Conservation (phyloP, 2,888 invertebrate genomes). For the Sarcophaga caerulescens region DNA sequence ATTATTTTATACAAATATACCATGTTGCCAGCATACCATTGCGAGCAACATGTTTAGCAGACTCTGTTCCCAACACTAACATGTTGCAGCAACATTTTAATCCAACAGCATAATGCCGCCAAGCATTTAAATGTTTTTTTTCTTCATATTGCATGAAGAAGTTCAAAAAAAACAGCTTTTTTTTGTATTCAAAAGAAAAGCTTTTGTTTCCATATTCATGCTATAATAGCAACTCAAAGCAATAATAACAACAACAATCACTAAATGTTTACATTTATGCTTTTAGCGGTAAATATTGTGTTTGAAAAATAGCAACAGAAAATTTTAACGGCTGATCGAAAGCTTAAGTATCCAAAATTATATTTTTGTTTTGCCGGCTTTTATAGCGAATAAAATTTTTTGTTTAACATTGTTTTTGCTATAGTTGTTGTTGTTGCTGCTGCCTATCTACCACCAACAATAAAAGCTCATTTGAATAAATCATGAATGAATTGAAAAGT, state of each 20-base stretch:
- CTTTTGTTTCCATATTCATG: slow-evolving; percentile 3
- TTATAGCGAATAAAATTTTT: background rate
- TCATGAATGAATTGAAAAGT: slow-evolving; percentile 41
- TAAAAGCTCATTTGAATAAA: slow-evolving; percentile 49
- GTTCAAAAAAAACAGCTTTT: slow-evolving; percentile 30
- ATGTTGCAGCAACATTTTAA: slow-evolving; percentile 35
- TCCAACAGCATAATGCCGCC: background rate
- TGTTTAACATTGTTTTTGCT: background rate
- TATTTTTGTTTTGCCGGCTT: slow-evolving; percentile 40
- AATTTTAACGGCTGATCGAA: slow-evolving; percentile 5
- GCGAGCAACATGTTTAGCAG: slow-evolving; percentile 47
- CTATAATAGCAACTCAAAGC: background rate
- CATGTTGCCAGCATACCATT: slow-evolving; percentile 32
- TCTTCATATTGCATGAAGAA: background rate
- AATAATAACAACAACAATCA: background rate
- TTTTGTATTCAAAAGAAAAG: slow-evolving; percentile 12
- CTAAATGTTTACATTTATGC: background rate
- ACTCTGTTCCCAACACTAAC: slow-evolving; percentile 5
- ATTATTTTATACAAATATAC: slow-evolving; percentile 5
- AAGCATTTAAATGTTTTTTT: background rate
- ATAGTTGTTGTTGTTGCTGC: background rate
- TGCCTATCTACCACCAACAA: background rate
- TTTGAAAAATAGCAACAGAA: background rate
- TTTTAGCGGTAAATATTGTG: slow-evolving; percentile 33
- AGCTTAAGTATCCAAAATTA: background rate